Conservation (phyloP, 2,113 vertebrate species). For the Colistium nudipinnis region DNA sequence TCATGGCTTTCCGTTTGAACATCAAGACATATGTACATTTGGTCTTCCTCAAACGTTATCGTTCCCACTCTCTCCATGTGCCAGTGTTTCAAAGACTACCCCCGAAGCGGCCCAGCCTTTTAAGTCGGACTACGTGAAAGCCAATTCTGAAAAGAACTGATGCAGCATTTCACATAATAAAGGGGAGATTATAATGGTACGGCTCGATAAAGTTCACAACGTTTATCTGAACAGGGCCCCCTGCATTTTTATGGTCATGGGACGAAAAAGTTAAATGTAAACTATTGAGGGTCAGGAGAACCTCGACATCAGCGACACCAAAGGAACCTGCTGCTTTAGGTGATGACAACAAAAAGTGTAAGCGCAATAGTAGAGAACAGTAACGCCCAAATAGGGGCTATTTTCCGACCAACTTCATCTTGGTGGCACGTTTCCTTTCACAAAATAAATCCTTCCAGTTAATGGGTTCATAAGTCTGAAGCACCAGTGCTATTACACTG, state of each 20-base stretch:
- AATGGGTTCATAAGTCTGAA: slow-evolving; percentile 10
- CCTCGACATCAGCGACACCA: too few species aligned
- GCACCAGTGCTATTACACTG: too few species aligned
- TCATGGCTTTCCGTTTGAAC: slow-evolving; percentile 68
- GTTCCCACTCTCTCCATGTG: background rate
- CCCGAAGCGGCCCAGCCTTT: slow-evolving; percentile 8
- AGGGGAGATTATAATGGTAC: background rate
- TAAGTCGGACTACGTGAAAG: slow-evolving; percentile 10
- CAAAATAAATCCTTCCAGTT: slow-evolving; percentile 24
- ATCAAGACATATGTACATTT: slow-evolving; percentile 71
- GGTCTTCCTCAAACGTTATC: slow-evolving; percentile 46
- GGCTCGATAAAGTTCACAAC: slow-evolving; percentile 17
- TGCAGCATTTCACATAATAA: slow-evolving; percentile 21
- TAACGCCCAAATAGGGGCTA: too few species aligned
- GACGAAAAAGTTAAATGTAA: slow-evolving; percentile 37
- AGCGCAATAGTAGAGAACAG: background rate
- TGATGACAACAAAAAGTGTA: background rate
- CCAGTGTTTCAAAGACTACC: slow-evolving; percentile 71
- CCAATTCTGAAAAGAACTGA: slow-evolving; percentile 21
- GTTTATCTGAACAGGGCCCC: slow-evolving; percentile 9
- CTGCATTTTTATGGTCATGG: background rate
- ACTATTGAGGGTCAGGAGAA: background rate
- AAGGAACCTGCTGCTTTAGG: too few species aligned
- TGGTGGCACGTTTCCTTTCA: background rate
- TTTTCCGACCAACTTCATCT: too few species aligned